Base-by-base conservation (phyloP, 2,888 invertebrate species). In the Plemyria rubiginata region DNA sequence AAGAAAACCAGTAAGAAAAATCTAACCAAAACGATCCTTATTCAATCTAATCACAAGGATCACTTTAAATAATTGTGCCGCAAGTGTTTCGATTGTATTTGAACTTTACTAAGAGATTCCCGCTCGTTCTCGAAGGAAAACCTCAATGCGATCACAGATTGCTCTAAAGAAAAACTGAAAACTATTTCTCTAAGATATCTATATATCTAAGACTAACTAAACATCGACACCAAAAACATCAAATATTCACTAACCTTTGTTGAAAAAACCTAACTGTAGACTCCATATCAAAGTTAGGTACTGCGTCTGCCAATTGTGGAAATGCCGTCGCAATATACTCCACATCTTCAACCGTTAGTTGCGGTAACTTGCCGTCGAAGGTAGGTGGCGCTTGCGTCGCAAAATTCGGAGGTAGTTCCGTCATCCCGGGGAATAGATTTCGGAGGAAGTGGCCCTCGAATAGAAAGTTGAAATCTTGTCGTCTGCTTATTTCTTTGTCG, bases 371-470 rank as follows among this genome's bases (percentile, higher is more conserved):
- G 15, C 94, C 93, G 82, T 98, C 97, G 78, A 97, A 97, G n/a
- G 94, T 88, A 0, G 95, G 90, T 0, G 97, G 97, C 61, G 96
- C 94, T 79, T 96, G 95, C 4, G 96, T 97, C 54, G 97, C 98
- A 84, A 97, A 99, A 0, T 95, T 93, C 2, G 96, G 96, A 0
- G 98, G 97, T 66, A 96, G 89, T 77, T 99, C 99, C 56, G 96
- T 96, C 93, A 99, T 95, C 0, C 99, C 99, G 0, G 97, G 97
- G 86, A 99, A 99, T 46, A 99, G 88, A 11, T 95, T 94, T 68
- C 95, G 95, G 6, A 99, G 92, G 80, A 97, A 97, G 77, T 97
- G 99, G 0, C 96, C 96, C 28, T 97, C 96, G 76, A 98, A 96
- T 65, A 95, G 93, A 0, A 89, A 80, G 72, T 96, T 95, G 83